Base-by-base conservation (phyloP, 2,888 invertebrate genomes). In the Gerris lacustris region DNA sequence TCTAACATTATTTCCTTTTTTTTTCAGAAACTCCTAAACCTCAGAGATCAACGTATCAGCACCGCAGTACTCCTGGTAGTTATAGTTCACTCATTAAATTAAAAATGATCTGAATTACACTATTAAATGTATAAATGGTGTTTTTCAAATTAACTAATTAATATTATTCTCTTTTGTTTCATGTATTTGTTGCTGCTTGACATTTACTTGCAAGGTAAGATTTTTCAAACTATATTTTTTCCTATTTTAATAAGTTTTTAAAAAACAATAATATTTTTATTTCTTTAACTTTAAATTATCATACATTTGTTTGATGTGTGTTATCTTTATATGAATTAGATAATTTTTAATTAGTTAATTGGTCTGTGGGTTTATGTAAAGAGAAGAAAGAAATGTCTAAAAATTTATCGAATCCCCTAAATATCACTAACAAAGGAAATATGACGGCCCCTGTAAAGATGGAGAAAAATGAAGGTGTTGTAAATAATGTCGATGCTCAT, bases 1-100 rank as follows among this genome's bases (percentile, higher is more conserved):
- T 31, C 31, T 31, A 31, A 31, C 31, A 31, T 31, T 31, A 31
- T 31, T 55, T 95, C 88, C 79, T 86, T 93, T 80, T 69, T 67
- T 55, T 69, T 71, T 31, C 67, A 71, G 71, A 70, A 7, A 55
- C 66, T 5, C 71, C 71, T 5, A 73, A 71, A 45, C 73, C 71
- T 44, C 73, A 73, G 44, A 66, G 71, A 63, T 18, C 66, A 45
- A 7, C 64, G 6, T 45, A 2, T 4, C 31, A 31, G 31, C 55
- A 15, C 15, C 55, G 55, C 9, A 55, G 9, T 55, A 15, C 15
- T 55, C 55, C 55, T 11, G 55, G 55, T 55, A 55, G 15, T 55
- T 55, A 55, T 55, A 55, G 55, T 31, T 31, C 4, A 31, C 31
- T 31, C 31, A 31, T 31, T 31, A 31, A 31, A 31, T 31, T 31